These are phyloP conservation scores for Carettochelys insculpta DNA, from an alignment of 2,113 vertebrate genomes.

Conservation along the genomic window DNA sequence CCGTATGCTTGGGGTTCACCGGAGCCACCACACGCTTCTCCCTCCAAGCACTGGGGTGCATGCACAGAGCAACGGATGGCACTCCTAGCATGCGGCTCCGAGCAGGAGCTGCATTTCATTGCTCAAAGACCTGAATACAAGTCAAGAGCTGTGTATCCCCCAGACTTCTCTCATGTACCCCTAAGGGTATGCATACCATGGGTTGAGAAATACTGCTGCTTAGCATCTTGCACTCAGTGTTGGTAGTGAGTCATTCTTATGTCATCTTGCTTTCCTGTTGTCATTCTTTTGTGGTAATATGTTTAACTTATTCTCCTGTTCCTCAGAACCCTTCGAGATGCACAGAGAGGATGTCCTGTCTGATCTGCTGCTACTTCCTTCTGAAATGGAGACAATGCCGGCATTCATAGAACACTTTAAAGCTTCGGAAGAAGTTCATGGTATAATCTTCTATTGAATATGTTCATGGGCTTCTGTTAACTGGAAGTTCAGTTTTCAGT, in stretches of 20 bases:
- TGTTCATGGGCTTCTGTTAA: not conserved
- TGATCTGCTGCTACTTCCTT: conserved; percentile 50
- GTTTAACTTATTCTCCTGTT: not conserved
- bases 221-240: fast-evolving
- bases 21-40: no score
- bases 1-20: no score
- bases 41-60: no score
- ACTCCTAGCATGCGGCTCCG: no score
- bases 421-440: conserved; percentile 18
- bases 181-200: no score
- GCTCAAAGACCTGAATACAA: no score
- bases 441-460: conserved; percentile 1
- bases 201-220: no score
- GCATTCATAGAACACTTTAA: conserved; percentile 34
- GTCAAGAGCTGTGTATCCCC: no score
- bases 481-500: fast-evolving
- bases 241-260: not conserved
- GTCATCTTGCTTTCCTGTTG: fast-evolving
- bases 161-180: no score
- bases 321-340: conserved; percentile 68
- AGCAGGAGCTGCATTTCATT: no score
- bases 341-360: conserved; percentile 55
- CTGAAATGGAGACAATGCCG: conserved; percentile 26
- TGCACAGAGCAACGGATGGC: no score
- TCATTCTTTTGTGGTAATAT: not conserved